Evolutionary conservation across 92 coral and sea anemone species (phyloP).

Genomic region (Palythoa heliodiscus): DNA sequence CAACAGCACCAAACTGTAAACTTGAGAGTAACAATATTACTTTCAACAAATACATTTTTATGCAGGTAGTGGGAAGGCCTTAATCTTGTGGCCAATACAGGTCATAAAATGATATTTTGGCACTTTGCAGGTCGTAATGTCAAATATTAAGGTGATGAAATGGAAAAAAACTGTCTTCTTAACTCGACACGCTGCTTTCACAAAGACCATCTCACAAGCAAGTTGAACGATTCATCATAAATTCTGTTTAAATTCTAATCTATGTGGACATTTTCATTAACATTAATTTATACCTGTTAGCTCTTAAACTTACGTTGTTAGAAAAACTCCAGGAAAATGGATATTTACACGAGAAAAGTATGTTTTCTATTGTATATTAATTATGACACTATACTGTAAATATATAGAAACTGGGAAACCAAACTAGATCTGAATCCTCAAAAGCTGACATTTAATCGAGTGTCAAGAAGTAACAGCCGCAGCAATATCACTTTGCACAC

Average conservation of each 20-base stretch:
- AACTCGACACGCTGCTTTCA: not conserved
- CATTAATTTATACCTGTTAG: not conserved
- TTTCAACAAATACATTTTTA: not conserved
- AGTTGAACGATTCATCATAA: not conserved
- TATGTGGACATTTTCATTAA: not conserved
- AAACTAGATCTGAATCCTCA: not conserved
- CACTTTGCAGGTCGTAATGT: constrained; percentile 12
- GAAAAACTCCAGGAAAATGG: constrained; percentile 3
- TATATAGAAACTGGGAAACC: not conserved
- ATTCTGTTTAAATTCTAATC: constrained; percentile 1
- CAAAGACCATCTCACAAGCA: not conserved
- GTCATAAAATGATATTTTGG: constrained; percentile 12
- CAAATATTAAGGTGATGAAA: not conserved
- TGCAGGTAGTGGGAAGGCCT: constrained; percentile 18
- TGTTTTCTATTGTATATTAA: not conserved
- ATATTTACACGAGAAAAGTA: not conserved
- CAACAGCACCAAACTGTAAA: not conserved
- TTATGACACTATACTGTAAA: not conserved
- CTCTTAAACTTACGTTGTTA: not conserved
- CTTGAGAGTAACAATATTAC: not conserved
- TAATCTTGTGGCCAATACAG: not conserved
- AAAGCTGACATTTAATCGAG: constrained; percentile 3
- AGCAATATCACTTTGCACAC: constrained; percentile 23
- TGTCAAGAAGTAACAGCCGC: not conserved
- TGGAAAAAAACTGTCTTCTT: not conserved